Base-by-base conservation (phyloP, 2,888 invertebrate genomes). In the Uropetala carovei region DNA sequence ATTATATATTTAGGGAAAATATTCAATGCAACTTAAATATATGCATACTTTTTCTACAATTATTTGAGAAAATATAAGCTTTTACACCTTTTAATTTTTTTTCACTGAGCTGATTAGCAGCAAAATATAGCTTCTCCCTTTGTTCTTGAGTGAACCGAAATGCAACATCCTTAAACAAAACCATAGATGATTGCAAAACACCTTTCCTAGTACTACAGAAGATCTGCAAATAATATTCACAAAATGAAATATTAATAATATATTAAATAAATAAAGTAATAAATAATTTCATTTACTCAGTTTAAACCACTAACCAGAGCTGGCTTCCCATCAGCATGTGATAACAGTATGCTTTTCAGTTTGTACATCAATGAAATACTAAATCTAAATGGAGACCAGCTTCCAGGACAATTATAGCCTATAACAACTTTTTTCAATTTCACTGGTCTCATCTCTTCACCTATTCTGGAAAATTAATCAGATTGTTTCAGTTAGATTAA, bases 131-230 rank as follows among this genome's bases (percentile, higher is more conserved):
- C 91, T 95, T 95, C 13, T 96, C 95, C 93, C 95, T 96, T 94
- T 97, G 97, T 84, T 96, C 95, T 0, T 94, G 94, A 92, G 94
- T 95, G 94, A 96, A 96, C 64, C 94, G 95, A 83, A 97, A 96
- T 30, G 96, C 96, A 18, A 97, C 94, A 93, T 96, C 96, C 93
- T 96, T 96, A 2, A 96, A 95, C 68, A 98, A 94, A 30, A 96
- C 96, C 91, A 96, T 96, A 0, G 97, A 97, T 13, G 97, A 97
- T 95, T 97, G 96, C 93, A 96, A 95, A 0, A 97, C 97, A 93
- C 97, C 96, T 95, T 98, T 98, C 91, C 98, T 95, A 0, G 97
- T 97, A 93, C 97, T 97, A 94, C 98, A 98, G 94, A 98, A 98
- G 95, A 97, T 96, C 97, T 97, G 93, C 43, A 94, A 93, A 93